A percentile compares a stretch with the other conserved stretches of the same genome.
These are phyloP conservation scores for Pseudomyrmex pallidus DNA, from an alignment of 1,140 invertebrate species.

Conservation along the genomic window DNA sequence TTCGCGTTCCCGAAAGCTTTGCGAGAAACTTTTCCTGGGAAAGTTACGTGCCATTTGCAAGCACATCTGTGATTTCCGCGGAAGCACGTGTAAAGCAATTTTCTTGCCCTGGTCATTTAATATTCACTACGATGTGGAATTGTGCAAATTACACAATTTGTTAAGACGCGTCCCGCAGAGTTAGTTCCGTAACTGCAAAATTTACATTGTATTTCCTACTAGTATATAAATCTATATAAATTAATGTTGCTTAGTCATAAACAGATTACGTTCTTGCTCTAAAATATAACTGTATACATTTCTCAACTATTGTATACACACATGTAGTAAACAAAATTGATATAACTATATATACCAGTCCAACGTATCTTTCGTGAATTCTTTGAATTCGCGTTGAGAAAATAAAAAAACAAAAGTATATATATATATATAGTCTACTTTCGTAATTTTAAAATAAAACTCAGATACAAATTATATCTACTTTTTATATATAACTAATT, in stretches of 20 bases:
- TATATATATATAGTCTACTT: too few species aligned
- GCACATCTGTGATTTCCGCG: slow-evolving; percentile 25
- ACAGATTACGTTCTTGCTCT: background rate
- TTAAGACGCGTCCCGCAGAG: background rate
- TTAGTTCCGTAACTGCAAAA: slow-evolving; percentile 1
- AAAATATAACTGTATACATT: too few species aligned
- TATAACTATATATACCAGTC: background rate
- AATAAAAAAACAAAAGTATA: too few species aligned
- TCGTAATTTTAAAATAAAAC: too few species aligned
- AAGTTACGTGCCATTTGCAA: slow-evolving; percentile 4
- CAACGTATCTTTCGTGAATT: background rate
- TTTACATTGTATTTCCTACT: background rate
- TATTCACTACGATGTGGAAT: slow-evolving; percentile 29
- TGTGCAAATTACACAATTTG: slow-evolving; percentile 34
- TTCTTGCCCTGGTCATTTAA: slow-evolving; percentile 25
- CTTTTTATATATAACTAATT: too few species aligned
- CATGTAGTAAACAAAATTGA: background rate
- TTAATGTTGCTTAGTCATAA: slow-evolving; percentile 4
- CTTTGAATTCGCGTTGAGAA: background rate
- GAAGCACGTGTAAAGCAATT: background rate
- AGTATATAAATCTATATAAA: background rate
- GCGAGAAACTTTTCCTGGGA: slow-evolving; percentile 15
- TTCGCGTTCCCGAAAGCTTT: slow-evolving; percentile 1
- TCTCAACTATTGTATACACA: background rate
- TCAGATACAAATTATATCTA: too few species aligned